Percentiles rank a stretch among this genome's conserved stretches.
Evolutionary conservation across 2,888 invertebrate genomes (phyloP).

Genomic region (Amiota mariae): DNA sequence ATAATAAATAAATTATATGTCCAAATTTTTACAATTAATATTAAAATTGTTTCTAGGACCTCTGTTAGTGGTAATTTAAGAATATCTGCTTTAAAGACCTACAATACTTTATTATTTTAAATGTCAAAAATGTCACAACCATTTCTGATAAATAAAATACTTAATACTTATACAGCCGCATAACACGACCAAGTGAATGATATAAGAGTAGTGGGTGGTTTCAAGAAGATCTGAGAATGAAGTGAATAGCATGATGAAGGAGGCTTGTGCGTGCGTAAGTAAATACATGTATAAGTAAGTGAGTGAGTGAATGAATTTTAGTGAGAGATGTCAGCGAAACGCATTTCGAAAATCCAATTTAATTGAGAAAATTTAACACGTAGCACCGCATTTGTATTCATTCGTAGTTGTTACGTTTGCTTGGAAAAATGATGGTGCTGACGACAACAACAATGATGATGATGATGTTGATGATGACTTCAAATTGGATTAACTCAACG

Average conservation of each 20-base stretch:
- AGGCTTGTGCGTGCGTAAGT: neutral
- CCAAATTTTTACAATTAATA: too few relatives aligned
- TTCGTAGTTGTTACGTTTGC: slow-evolving; percentile 45
- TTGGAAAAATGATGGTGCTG: slow-evolving; percentile 45
- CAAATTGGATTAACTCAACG: slow-evolving; percentile 23
- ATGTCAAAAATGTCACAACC: too few relatives aligned
- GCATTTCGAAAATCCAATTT: slow-evolving; percentile 62
- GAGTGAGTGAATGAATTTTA: neutral
- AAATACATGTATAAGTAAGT: neutral
- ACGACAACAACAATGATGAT: neutral
- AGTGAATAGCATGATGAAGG: neutral
- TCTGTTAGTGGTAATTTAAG: too few relatives aligned
- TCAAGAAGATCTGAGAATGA: neutral
- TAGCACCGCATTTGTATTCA: slow-evolving; percentile 70
- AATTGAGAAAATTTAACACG: slow-evolving; percentile 71
- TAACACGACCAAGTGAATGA: too few relatives aligned
- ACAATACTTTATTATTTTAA: too few relatives aligned
- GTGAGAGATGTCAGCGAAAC: too few relatives aligned
- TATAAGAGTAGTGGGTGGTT: too few relatives aligned
- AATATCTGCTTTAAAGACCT: too few relatives aligned
- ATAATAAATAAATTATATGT: too few relatives aligned
- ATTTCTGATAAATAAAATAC: too few relatives aligned
- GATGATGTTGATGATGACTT: slow-evolving; percentile 4
- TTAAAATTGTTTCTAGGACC: too few relatives aligned
- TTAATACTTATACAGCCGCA: too few relatives aligned